Percentiles rank a stretch among this genome's conserved stretches.
Evolutionary conservation across 2,113 vertebrate genomes (phyloP).

Genomic region (Castor canadensis): DNA sequence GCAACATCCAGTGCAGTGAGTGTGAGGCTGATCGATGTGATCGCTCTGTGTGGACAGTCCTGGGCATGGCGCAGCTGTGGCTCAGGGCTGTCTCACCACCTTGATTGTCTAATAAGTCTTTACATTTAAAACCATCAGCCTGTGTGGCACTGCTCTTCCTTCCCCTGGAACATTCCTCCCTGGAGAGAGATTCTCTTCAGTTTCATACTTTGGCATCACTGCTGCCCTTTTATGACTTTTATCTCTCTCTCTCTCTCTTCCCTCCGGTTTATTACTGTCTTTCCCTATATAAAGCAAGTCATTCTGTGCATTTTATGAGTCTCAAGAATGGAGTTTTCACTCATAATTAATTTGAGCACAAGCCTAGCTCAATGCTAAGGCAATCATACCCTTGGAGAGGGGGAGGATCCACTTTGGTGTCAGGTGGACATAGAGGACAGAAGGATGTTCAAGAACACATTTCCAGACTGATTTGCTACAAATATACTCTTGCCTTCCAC

Average conservation of each 20-base stretch:
- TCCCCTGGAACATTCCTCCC: neutral
- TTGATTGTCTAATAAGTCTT: neutral
- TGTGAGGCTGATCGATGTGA: rapidly evolving
- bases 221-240: neutral
- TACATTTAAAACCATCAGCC: neutral
- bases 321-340: neutral
- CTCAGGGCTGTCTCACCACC: neutral
- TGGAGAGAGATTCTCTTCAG: neutral
- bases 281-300: neutral
- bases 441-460: neutral
- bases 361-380: neutral
- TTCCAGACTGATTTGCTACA: neutral
- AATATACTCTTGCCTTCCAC: rapidly evolving
- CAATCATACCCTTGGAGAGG: neutral
- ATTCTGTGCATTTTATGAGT: neutral
- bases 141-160: neutral
- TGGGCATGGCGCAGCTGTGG: rapidly evolving
- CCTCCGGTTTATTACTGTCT: neutral
- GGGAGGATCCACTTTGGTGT: neutral
- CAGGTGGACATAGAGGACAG: neutral
- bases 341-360: neutral
- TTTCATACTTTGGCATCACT: neutral
- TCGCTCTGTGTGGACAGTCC: neutral
- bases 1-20: rapidly evolving
- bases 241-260: neutral